Evolutionary conservation across 2,797 vertebrate species (phyloP).

Genomic region (Enteromius argenteus): DNA sequence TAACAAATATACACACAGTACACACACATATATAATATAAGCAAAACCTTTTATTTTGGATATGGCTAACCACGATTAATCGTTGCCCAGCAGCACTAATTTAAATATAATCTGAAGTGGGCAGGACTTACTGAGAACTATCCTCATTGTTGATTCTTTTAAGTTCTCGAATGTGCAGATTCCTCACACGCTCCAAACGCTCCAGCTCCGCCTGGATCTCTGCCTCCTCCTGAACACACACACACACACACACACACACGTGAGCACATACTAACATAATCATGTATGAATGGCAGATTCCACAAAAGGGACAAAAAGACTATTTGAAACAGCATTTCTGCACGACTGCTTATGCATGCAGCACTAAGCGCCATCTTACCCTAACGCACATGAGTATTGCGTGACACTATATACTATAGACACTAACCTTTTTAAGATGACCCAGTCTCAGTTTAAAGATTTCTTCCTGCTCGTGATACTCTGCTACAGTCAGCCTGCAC

Average conservation of each 20-base stretch:
- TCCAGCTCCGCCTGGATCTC: constrained; percentile 99
- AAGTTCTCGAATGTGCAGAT: constrained; percentile 98
- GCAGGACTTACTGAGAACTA: constrained; percentile 93
- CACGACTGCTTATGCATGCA: not conserved
- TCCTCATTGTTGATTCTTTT: constrained; percentile 99
- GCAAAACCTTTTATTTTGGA: no score
- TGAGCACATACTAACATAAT: not conserved
- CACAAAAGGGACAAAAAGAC: not conserved
- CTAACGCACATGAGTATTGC: not conserved
- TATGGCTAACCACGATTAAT: no score
- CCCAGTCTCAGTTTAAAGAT: constrained; percentile 99
- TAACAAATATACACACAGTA: no score
- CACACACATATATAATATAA: no score
- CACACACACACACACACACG: constrained; percentile 18
- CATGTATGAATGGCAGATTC: not conserved
- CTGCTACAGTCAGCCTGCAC: constrained; percentile 91
- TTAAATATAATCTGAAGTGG: not conserved
- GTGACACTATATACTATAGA: not conserved
- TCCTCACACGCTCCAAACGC: constrained; percentile 95
- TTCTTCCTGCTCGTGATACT: constrained; percentile 99
- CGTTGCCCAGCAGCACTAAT: no score
- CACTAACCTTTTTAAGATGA: constrained; percentile 91
- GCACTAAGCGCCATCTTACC: not conserved
- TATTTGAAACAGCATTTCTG: not conserved
- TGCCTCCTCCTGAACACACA: constrained; percentile 89